These are phyloP conservation scores for Tachyglossus aculeatus DNA, from an alignment of 2,797 vertebrate genomes.

Conservation along the genomic window DNA sequence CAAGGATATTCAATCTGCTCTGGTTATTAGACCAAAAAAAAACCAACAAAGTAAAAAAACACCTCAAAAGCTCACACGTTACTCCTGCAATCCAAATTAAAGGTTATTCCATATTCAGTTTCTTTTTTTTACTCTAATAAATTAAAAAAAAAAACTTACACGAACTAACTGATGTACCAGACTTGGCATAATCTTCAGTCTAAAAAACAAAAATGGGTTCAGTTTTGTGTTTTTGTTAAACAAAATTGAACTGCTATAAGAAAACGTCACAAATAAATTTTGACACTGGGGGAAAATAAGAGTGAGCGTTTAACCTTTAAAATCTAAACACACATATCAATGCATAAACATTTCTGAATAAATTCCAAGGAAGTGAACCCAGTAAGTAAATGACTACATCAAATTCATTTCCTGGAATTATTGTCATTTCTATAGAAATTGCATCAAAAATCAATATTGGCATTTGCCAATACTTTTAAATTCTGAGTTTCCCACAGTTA, in stretches of 20 bases:
- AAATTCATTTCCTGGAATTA: no score
- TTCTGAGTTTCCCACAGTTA: no score
- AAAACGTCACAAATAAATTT: not conserved
- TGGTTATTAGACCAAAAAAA: not conserved
- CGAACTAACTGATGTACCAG: constrained; percentile 50
- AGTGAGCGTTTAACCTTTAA: not conserved
- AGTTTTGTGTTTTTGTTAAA: no score
- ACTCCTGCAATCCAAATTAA: not conserved
- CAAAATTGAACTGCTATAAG: constrained; percentile 9
- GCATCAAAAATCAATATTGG: no score
- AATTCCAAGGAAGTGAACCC: not conserved
- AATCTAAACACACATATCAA: not conserved
- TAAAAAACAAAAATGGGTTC: constrained; percentile 1
- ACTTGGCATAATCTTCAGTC: constrained; percentile 28
- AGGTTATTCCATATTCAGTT: not conserved
- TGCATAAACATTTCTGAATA: not conserved
- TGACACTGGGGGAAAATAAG: not conserved
- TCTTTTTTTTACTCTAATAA: not conserved
- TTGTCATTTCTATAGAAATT: no score
- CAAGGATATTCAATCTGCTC: not conserved
- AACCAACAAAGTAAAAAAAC: not conserved
- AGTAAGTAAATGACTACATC: not conserved
- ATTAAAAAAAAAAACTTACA: not conserved
- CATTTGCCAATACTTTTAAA: no score
- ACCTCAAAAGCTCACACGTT: not conserved